A percentile compares a stretch with the other conserved stretches of the same genome.
These are phyloP conservation scores for Saccostrea glomerata DNA, from an alignment of 1,140 invertebrate species.

Conservation along the genomic window DNA sequence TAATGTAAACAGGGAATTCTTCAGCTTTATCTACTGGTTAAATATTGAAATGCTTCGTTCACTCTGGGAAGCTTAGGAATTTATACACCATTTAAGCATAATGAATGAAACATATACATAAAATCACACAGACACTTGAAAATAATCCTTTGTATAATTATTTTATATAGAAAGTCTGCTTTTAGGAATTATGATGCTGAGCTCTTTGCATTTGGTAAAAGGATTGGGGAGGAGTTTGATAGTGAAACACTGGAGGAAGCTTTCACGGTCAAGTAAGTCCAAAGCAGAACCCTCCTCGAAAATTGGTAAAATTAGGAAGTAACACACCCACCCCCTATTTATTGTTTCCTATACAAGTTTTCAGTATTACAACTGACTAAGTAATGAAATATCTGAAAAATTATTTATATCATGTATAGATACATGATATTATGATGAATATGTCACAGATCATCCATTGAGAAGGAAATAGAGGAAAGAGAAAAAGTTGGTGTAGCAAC, in stretches of 20 bases:
- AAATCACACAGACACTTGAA: neutral
- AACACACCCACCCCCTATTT: no score
- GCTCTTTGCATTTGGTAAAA: constrained; percentile 90
- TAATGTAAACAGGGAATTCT: no score
- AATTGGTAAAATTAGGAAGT: no score
- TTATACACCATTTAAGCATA: no score
- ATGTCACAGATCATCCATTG: constrained; percentile 84
- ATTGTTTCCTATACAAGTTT: no score
- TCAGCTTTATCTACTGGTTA: no score
- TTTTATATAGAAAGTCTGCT: neutral
- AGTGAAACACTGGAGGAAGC: constrained; percentile 85
- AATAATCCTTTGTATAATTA: no score
- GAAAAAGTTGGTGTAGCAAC: constrained; percentile 82
- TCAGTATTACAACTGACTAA: no score
- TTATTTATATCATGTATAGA: neutral
- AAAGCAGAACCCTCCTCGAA: neutral
- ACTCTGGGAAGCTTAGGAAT: no score
- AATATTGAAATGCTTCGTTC: no score
- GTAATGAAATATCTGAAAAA: neutral
- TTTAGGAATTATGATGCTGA: constrained; percentile 91
- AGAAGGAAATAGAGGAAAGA: constrained; percentile 85
- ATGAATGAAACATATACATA: neutral
- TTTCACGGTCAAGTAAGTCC: constrained; percentile 84
- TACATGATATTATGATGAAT: neutral
- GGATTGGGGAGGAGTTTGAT: constrained; percentile 92